Evolutionary conservation across 1,140 invertebrate genomes (phyloP), one percentile per base, ranked within the genome.

Genomic region (Trichonephila clavipes): DNA sequence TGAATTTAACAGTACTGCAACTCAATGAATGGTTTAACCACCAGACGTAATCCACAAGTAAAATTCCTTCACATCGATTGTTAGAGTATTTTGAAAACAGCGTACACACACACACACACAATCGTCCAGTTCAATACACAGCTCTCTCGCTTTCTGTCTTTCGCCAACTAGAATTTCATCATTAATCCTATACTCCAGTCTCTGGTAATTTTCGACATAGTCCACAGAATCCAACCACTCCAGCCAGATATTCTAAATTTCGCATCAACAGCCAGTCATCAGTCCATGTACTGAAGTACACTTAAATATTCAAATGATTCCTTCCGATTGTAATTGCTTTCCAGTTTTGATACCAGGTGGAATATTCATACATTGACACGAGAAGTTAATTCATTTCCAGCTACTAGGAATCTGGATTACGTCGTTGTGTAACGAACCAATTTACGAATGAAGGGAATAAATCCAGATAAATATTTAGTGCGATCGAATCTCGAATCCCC

Each of bases 251-350:
- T 58, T 83, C 40, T 51, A 83, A 83, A 51, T n/a, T 58, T 83
- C 81, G 69, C 69, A 72, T 72, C 82, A 59, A n/a, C 44, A 85
- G 44, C 40, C 44, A 83, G 16, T 51, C 87, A 40, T 58, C 64
- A 88, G 21, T 28, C 18, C 40, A 4, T 16, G 88, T 24, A 40
- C 28, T 89, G 88, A 89, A 89, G 88, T 90, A 59, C 88, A 90
- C 88, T 90, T 81, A 90, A 90, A 82, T 90, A 90, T 90, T 90
- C 88, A 90, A 90, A 90, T 90, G 88, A 69, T 44, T 61, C 58
- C 34, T 34, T 12, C 24, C 87, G 18, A n/a, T 44, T 81, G 58
- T 90, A 90, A 90, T 90, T 90, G 88, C 88, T 61, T 90, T 61
- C 62, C 51, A 34, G n/a, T 24, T 14, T 61, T 82, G 21, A 81